phyloP scores from a whole-genome alignment of 1,140 invertebrate genomes.

The Aphelenchoides fujianensis region DNA sequence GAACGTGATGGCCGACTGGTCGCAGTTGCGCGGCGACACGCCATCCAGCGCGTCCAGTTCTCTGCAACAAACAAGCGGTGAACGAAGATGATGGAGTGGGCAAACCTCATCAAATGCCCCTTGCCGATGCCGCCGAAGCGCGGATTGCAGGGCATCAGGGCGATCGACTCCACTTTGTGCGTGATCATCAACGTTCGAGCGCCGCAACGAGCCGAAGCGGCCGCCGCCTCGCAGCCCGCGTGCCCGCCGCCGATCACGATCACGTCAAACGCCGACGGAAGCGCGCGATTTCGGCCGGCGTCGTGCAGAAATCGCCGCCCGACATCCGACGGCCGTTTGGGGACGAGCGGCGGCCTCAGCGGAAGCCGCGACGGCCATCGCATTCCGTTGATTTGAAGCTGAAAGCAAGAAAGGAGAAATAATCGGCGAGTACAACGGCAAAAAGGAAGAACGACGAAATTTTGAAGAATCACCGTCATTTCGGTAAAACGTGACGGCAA shows the following conservation, averaged over 20 bases:
- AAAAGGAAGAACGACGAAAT: no score
- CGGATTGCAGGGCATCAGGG: slow-evolving; percentile 78
- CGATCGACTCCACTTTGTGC: slow-evolving; percentile 82
- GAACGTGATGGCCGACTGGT: slow-evolving; percentile 67
- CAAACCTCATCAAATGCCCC: slow-evolving; percentile 63
- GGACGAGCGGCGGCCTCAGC: no score
- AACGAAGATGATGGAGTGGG: slow-evolving; percentile 64
- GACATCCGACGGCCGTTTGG: no score
- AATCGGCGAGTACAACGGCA: no score
- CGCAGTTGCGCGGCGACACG: slow-evolving; percentile 79
- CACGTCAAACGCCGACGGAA: slow-evolving; percentile 78
- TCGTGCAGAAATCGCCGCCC: no score
- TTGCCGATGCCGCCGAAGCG: slow-evolving; percentile 93
- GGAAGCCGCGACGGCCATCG: no score
- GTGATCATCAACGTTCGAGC: slow-evolving; percentile 80
- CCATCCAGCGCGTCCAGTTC: slow-evolving; percentile 90
- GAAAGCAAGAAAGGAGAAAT: no score
- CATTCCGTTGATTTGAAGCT: no score
- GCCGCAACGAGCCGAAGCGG: slow-evolving; percentile 80
- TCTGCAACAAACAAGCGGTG: slow-evolving; percentile 66
- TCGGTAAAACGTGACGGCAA: no score
- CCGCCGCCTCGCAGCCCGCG: slow-evolving; percentile 84
- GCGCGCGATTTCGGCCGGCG: no score
- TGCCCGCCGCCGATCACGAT: slow-evolving; percentile 85
- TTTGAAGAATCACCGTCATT: no score